Conservation (phyloP, 2,113 vertebrate genomes). For the Neolamprologus fasciatus region DNA sequence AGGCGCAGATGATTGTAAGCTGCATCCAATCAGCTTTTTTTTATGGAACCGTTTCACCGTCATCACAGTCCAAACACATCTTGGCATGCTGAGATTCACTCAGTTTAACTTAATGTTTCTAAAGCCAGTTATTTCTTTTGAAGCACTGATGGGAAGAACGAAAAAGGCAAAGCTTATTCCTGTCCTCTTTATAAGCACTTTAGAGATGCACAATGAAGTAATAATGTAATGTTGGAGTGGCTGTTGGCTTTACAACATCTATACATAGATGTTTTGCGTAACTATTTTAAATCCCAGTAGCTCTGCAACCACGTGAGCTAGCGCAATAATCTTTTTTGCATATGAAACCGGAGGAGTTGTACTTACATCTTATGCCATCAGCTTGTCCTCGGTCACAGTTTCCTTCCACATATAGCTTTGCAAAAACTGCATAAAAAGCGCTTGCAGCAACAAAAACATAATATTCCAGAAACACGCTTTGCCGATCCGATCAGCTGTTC, state of each 20-base stretch:
- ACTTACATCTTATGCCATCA: too few relatives aligned
- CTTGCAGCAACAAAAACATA: too few relatives aligned
- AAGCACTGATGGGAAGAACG: neutral
- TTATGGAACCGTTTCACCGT: neutral
- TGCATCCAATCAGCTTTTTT: neutral
- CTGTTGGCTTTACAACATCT: neutral
- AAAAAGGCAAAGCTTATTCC: neutral
- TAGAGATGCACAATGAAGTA: neutral
- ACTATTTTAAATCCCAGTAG: too few relatives aligned
- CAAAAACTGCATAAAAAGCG: rapidly evolving
- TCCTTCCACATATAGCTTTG: too few relatives aligned
- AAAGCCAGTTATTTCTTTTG: neutral
- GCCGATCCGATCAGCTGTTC: too few relatives aligned
- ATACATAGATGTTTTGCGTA: neutral
- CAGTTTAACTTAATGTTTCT: neutral
- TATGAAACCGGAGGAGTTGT: too few relatives aligned
- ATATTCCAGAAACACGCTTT: rapidly evolving
- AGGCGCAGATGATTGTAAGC: neutral
- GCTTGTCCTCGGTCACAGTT: rapidly evolving
- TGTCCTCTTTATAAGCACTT: neutral
- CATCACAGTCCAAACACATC: neutral
- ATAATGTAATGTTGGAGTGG: neutral
- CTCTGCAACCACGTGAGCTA: rapidly evolving
- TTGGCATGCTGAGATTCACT: neutral
- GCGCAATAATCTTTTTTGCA: rapidly evolving